A percentile compares a stretch with the other conserved stretches of the same genome.
These are phyloP conservation scores for Lethrus apterus DNA, from an alignment of 1,140 invertebrate species.

Conservation along the genomic window DNA sequence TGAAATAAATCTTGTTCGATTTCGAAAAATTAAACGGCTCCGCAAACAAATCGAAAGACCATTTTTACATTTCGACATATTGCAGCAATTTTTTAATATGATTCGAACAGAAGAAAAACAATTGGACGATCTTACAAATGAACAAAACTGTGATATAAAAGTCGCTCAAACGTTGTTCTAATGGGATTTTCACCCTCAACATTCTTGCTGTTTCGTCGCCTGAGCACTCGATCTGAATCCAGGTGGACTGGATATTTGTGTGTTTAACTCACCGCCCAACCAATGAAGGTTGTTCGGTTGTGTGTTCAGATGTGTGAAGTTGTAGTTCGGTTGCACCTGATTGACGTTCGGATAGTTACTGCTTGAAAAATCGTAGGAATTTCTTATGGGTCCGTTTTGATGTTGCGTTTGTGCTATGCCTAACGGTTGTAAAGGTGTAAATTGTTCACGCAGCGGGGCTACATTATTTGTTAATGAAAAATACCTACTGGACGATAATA, in stretches of 20 bases:
- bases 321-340: constrained; percentile 30
- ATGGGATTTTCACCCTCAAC: constrained; percentile 26
- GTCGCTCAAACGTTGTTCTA: too few relatives aligned
- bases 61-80: too few relatives aligned
- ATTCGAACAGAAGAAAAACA: too few relatives aligned
- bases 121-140: too few relatives aligned
- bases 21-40: too few relatives aligned
- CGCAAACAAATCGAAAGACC: too few relatives aligned
- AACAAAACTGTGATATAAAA: too few relatives aligned
- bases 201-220: constrained; percentile 39
- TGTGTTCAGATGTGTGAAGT: constrained; percentile 23
- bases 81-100: too few relatives aligned
- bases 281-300: constrained; percentile 25
- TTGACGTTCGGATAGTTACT: constrained; percentile 31
- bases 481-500: constrained; percentile 63
- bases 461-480: constrained; percentile 43
- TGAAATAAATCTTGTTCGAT: too few relatives aligned
- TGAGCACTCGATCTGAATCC: constrained; percentile 36
- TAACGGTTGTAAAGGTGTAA: constrained; percentile 21
- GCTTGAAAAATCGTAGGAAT: constrained; percentile 31
- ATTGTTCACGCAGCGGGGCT: constrained; percentile 23
- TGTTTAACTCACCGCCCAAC: constrained; percentile 35
- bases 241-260: constrained; percentile 39
- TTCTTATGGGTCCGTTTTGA: constrained; percentile 29
- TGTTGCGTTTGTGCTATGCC: constrained; percentile 22